These are phyloP conservation scores for Dermochelys coriacea DNA, from an alignment of 2,797 vertebrate species.

Conservation along the genomic window DNA sequence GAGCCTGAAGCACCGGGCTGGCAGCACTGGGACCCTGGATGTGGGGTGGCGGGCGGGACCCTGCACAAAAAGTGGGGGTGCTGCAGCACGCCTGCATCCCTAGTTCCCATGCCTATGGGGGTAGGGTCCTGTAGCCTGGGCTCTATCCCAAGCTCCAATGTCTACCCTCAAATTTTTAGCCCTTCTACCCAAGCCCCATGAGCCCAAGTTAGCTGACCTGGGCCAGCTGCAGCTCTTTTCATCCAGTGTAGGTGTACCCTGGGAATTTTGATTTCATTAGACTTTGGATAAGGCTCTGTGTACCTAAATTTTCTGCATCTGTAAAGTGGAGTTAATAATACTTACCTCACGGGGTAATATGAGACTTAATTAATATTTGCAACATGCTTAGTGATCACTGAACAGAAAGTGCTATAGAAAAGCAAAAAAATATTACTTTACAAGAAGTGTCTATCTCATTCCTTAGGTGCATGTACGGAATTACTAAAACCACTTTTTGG, in stretches of 20 bases:
- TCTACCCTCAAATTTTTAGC: not conserved
- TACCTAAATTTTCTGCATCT: not conserved
- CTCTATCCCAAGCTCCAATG: not conserved
- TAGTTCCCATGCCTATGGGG: too few species aligned
- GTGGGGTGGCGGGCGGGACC: too few species aligned
- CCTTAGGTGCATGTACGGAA: not conserved
- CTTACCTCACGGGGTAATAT: not conserved
- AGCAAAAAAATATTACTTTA: not conserved
- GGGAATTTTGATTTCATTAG: not conserved
- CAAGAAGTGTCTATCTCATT: not conserved
- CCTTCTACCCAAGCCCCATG: not conserved
- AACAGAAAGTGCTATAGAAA: not conserved
- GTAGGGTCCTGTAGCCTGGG: not conserved
- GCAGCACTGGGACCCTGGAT: too few species aligned
- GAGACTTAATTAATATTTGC: not conserved
- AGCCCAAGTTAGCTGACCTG: not conserved
- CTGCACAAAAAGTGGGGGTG: too few species aligned
- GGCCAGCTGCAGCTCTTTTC: not conserved
- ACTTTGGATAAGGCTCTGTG: not conserved
- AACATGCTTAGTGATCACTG: not conserved
- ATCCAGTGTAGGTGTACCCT: not conserved
- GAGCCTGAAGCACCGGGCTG: too few species aligned
- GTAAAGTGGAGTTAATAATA: not conserved
- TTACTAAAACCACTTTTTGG: not conserved
- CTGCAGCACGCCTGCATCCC: too few species aligned